Percentiles rank a stretch among this genome's conserved stretches.
phyloP scores from a whole-genome alignment of 2,888 invertebrate genomes.

The Gandaritis pyraliata region DNA sequence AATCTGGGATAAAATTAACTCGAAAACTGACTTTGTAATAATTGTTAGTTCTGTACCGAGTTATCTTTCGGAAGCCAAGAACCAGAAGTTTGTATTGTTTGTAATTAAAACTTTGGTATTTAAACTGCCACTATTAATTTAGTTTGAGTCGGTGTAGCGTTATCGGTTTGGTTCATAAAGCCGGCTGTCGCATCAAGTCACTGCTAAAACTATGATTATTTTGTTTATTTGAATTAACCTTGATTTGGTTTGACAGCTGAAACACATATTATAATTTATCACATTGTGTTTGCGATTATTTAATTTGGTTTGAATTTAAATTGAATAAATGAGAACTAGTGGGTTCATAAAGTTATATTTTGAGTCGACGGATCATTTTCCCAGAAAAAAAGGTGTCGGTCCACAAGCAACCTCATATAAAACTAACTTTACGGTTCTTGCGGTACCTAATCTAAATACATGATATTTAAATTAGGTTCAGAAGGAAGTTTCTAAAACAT shows the following conservation, averaged over 20 bases:
- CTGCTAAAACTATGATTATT: neutral
- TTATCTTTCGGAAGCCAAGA: constrained; percentile 19
- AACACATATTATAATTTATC: no score
- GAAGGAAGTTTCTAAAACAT: neutral
- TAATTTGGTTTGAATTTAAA: no score
- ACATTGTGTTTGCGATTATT: no score
- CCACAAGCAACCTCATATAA: neutral
- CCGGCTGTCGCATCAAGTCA: constrained; percentile 1
- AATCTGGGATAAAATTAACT: no score
- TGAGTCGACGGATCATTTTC: neutral
- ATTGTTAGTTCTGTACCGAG: constrained; percentile 7
- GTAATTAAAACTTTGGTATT: constrained; percentile 29
- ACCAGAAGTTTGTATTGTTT: constrained; percentile 22
- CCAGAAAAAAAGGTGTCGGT: neutral
- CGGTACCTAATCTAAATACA: constrained; percentile 15
- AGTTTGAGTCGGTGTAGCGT: constrained; percentile 6
- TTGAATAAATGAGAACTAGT: neutral
- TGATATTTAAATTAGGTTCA: neutral
- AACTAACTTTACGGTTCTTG: constrained; percentile 6
- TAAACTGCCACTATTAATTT: constrained; percentile 18
- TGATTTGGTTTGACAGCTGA: no score
- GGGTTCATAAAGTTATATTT: neutral
- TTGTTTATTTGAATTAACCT: neutral
- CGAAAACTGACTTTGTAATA: no score
- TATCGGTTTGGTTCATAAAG: constrained; percentile 16